Base-by-base conservation (phyloP, 2,888 invertebrate genomes). In the Leucophenga maculata region DNA sequence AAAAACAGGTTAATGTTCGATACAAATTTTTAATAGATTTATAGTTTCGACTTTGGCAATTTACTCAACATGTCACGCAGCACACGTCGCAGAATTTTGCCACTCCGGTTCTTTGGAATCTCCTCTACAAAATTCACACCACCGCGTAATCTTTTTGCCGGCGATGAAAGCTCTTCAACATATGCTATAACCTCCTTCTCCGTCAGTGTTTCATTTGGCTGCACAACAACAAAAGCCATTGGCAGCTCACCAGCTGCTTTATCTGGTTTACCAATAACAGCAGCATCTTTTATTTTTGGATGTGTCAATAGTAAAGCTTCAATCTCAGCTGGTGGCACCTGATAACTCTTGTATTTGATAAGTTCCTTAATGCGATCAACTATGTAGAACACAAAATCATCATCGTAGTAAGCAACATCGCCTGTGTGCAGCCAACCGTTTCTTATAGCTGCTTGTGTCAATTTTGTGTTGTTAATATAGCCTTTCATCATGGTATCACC, bases 311-410 rank as follows among this genome's bases (percentile, higher is more conserved):
- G 87, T 65, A 97, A 82, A 16, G 93, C 93, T 88, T 97, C 97
- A 52, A 97, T 88, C 89, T 97, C 97, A 0, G 96, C 96, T 2
- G 97, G 97, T 0, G 96, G 93, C 78, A 95, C 94, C 91, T 95
- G 93, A 82, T 92, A 94, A 52, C 93, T 96, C 87, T 97, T 96
- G 83, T 95, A 96, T 87, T 97, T 97, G 81, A 97, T 97, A 31
- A 97, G 91, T 85, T 97, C 96, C 86, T 97, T 97, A 18, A 96
- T 89, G 72, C 97, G 90, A 86, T 96, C 97, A 1, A 96, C 94
- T 73, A 97, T 92, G 82, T 91, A 96, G 87, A 95, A 94, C 86
- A 91, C 93, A 0, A 92, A 93, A 16, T 95, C 92, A 0, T 91
- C 87, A 83, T 96, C 95, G 77, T 93, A 94, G 86, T 94, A 95